These are phyloP conservation scores for Mormyrus iriodes DNA, from an alignment of 2,113 vertebrate species.

Conservation along the genomic window DNA sequence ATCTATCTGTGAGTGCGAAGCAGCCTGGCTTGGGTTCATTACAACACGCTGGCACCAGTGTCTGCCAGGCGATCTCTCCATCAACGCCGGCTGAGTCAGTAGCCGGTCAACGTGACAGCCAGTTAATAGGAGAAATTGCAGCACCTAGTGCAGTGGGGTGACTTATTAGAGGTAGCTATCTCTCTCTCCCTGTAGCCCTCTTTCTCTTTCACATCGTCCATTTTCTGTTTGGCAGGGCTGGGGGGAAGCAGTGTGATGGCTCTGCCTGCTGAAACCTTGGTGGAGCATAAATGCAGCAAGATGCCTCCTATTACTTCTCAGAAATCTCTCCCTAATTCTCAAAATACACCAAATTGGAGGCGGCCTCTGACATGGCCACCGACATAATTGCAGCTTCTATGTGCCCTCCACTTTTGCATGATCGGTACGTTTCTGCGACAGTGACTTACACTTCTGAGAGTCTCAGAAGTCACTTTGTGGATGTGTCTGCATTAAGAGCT, in stretches of 20 bases:
- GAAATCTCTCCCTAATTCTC: not conserved
- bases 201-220: not conserved
- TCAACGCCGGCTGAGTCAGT: conserved; percentile 46
- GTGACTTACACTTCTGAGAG: not conserved
- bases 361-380: not conserved
- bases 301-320: not conserved
- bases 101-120: conserved; percentile 44
- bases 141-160: conserved; percentile 12
- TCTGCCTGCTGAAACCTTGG: not conserved
- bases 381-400: not conserved
- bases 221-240: not conserved
- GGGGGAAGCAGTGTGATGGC: conserved; percentile 29
- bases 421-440: not conserved
- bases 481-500: not conserved
- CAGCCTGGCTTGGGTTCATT: not conserved
- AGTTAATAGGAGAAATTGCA: conserved; percentile 38
- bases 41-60: not conserved
- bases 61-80: conserved; percentile 29
- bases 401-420: not conserved
- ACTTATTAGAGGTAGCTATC: conserved; percentile 13
- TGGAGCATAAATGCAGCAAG: not conserved
- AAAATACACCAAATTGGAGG: not conserved
- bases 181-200: conserved; percentile 14
- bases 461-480: not conserved
- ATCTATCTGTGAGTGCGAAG: not conserved